These are phyloP conservation scores for Sesamia inferens DNA, from an alignment of 2,888 invertebrate species.

Conservation along the genomic window DNA sequence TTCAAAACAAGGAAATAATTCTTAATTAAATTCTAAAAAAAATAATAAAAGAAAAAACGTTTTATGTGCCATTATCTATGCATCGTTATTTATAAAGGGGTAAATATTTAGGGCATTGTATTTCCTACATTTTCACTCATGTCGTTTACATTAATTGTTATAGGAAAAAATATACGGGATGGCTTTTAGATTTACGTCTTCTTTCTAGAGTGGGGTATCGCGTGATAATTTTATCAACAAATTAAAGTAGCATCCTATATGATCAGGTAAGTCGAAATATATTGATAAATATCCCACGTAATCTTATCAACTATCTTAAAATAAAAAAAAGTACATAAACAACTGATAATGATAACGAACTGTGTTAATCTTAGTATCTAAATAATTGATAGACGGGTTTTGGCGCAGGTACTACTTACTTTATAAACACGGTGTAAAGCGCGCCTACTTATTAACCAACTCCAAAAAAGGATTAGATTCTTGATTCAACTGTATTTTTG, in stretches of 20 bases:
- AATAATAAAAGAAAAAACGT: no score
- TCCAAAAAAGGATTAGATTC: no score
- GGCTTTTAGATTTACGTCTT: neutral
- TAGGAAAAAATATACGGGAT: neutral
- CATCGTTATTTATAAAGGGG: no score
- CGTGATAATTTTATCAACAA: constrained; percentile 8
- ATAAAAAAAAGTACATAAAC: constrained; percentile 13
- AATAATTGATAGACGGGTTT: constrained; percentile 22
- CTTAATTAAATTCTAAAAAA: no score
- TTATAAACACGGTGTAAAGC: constrained; percentile 6
- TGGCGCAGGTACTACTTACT: neutral
- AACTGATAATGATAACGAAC: constrained; percentile 29
- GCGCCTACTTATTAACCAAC: neutral
- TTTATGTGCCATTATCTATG: no score
- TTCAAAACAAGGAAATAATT: no score
- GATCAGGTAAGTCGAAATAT: neutral
- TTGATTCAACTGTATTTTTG: no score
- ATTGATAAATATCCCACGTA: neutral
- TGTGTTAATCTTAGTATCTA: constrained; percentile 14
- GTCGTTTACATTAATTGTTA: no score
- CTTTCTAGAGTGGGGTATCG: neutral
- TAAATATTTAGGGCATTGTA: neutral
- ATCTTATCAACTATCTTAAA: neutral
- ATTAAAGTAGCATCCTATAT: neutral
- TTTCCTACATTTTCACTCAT: neutral